These are phyloP conservation scores for Styela plicata DNA, from an alignment of 23 tunicate genomes.

Conservation along the genomic window DNA sequence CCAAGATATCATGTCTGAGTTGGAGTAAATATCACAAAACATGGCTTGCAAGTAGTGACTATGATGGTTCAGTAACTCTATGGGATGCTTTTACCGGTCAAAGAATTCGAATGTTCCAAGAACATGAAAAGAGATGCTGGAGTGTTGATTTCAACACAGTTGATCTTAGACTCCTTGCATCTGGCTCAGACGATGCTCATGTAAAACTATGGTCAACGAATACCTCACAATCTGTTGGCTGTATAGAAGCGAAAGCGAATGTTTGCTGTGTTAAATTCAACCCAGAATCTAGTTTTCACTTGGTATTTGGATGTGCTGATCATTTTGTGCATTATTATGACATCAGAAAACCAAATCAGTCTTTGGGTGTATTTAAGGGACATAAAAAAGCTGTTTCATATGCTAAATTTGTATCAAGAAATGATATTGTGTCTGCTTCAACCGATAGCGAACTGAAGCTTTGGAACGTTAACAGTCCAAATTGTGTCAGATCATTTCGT, in stretches of 20 bases:
- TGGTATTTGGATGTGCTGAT: constrained; percentile 97
- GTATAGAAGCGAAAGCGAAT: constrained; percentile 97
- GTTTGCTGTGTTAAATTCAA: constrained; percentile 99
- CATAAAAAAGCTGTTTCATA: constrained; percentile 99
- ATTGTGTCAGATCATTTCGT: constrained; percentile 56
- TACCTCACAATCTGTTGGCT: constrained; percentile 68
- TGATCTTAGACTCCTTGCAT: constrained; percentile 86
- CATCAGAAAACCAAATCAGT: constrained; percentile 72
- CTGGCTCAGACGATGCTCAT: constrained; percentile 98
- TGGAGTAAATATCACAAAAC: constrained; percentile 97
- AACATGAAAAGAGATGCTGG: constrained; percentile 99
- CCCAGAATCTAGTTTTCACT: constrained; percentile 81
- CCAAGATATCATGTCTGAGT: constrained; percentile 89
- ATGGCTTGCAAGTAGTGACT: constrained; percentile 94
- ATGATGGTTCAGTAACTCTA: constrained; percentile 87
- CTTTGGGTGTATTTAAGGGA: constrained; percentile 82
- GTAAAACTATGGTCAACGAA: constrained; percentile 89
- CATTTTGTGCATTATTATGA: constrained; percentile 98
- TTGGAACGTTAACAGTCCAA: constrained; percentile 62
- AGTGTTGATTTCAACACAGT: constrained; percentile 97
- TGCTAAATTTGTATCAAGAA: constrained; percentile 76
- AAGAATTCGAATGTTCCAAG: constrained; percentile 66
- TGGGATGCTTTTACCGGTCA: constrained; percentile 97
- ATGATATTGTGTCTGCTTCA: constrained; percentile 95
- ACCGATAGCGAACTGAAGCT: constrained; percentile 89